Base-by-base conservation (phyloP, 2,113 vertebrate genomes). In the Gymnorhina tibicen region DNA sequence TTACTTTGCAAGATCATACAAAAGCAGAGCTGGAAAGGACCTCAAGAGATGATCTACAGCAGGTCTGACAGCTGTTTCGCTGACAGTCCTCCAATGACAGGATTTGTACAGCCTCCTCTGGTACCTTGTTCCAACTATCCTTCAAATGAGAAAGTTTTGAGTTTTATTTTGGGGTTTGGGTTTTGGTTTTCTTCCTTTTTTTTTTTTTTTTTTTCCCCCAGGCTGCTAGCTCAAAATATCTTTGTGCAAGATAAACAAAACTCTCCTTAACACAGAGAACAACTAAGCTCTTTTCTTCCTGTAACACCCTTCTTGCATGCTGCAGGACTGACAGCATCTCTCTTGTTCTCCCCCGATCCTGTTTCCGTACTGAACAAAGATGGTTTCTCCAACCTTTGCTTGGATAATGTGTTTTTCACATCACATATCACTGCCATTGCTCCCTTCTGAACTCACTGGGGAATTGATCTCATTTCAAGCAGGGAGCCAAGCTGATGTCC, bases 1-100 rank as follows among this genome's bases (percentile, higher is more conserved):
- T 95, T 94, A 89, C 62, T 78, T 58, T 82, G 70, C 80, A 79
- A 91, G 78, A 92, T 73, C 56, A 58, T 72, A 87, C 47, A 92
- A 94, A 91, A 87, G 52, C 33, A 76, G 60, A 44, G n/a, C 63
- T 87, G 67, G 56, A 95, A 87, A 63, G 41, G 58, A 91, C 93
- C 89, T 93, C 87, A 69, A 60, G 89, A 76, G 70, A 47, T 60
- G 86, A 92, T 75, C 89, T 74, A 63, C 33, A 85, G 60, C 89
- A 95, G 60, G 53, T 52, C 32, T 78, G 53, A 46, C 91, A 91
- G 60, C 49, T 95, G 87, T 91, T 95, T 87, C 2, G 0, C n/a
- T 52, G 60, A 52, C 41, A 72, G 41, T 41, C 39, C 44, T 96
- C 60, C 77, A 79, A 15, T 56, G 49, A 52, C 11, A 42, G 62